Conservation (phyloP, 1,140 invertebrate genomes). For the Meloidogyne floridensis region DNA sequence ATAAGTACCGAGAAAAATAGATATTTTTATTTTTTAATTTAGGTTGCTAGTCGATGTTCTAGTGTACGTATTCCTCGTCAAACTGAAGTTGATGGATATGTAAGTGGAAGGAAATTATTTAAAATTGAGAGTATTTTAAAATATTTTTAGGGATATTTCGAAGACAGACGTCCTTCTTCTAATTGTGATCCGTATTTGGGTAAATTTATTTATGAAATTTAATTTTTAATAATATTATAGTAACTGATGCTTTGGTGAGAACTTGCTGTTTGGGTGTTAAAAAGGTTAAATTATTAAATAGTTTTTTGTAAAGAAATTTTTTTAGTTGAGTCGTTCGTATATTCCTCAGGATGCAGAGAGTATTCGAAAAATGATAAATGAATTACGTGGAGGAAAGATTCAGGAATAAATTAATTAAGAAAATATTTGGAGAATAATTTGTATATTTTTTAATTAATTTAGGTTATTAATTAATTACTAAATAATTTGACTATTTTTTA, state of each 20-base stretch:
- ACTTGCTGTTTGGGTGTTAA: slow-evolving; percentile 60
- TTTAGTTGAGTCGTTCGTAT: slow-evolving; percentile 49
- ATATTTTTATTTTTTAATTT: background rate
- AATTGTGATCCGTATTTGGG: slow-evolving; percentile 79
- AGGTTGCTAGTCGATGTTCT: slow-evolving; percentile 76
- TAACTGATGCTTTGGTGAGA: slow-evolving; percentile 65
- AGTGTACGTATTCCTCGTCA: slow-evolving; percentile 79
- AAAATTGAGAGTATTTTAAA: background rate
- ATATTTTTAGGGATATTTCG: slow-evolving; percentile 79
- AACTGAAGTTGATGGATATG: slow-evolving; percentile 78
- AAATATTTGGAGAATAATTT: background rate
- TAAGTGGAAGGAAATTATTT: slow-evolving; percentile 11
- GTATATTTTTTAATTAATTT: too few relatives aligned
- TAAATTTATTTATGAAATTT: background rate
- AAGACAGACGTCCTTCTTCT: slow-evolving; percentile 87
- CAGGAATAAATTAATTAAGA: slow-evolving; percentile 34
- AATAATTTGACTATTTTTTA: too few relatives aligned
- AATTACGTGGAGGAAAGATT: slow-evolving; percentile 39
- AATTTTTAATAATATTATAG: slow-evolving; percentile 70
- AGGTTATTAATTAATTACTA: too few relatives aligned
- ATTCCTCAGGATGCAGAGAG: slow-evolving; percentile 51
- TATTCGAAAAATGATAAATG: slow-evolving; percentile 50
- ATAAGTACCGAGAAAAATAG: slow-evolving; percentile 9
- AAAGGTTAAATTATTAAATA: slow-evolving; percentile 25
- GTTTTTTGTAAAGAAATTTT: background rate